These are phyloP conservation scores for Lucifuga dentata DNA, from an alignment of 2,113 vertebrate genomes.

Conservation along the genomic window DNA sequence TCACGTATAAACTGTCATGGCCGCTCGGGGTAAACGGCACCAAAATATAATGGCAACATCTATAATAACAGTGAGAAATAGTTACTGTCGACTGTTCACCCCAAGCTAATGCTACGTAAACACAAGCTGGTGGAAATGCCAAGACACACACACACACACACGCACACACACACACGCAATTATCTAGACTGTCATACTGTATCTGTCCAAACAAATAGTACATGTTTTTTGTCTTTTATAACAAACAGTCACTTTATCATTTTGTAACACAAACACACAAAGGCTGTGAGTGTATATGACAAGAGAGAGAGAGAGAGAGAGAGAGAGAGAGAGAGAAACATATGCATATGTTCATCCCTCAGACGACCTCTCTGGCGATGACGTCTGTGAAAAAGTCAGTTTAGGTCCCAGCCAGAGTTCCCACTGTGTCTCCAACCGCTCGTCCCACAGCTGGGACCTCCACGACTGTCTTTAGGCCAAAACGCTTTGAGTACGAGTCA, in stretches of 20 bases:
- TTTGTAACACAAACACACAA: conserved; percentile 59
- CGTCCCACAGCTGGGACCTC: conserved; percentile 65
- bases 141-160: conserved; percentile 18
- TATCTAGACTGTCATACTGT: conserved; percentile 26
- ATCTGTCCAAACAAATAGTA: conserved; percentile 77
- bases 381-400: conserved; percentile 63
- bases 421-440: conserved; percentile 54
- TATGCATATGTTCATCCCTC: conserved; percentile 20
- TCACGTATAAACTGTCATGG: too few relatives aligned
- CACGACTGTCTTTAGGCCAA: conserved; percentile 15
- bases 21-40: too few relatives aligned
- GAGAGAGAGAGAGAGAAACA: neutral
- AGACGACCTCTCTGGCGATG: conserved; percentile 43
- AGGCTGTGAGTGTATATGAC: conserved; percentile 23
- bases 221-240: conserved; percentile 74
- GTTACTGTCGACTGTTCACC: conserved; percentile 63
- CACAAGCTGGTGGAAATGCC: conserved; percentile 31
- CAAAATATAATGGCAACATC: conserved; percentile 16
- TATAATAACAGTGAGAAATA: conserved; percentile 50
- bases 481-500: neutral
- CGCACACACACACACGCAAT: conserved; percentile 23
- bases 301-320: neutral
- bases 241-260: conserved; percentile 67
- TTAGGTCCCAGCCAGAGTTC: conserved; percentile 46
- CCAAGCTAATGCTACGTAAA: conserved; percentile 57